Evolutionary conservation across 2,113 vertebrate genomes (phyloP), one percentile per base, ranked within the genome.

Genomic region (Glareola pratincola): DNA sequence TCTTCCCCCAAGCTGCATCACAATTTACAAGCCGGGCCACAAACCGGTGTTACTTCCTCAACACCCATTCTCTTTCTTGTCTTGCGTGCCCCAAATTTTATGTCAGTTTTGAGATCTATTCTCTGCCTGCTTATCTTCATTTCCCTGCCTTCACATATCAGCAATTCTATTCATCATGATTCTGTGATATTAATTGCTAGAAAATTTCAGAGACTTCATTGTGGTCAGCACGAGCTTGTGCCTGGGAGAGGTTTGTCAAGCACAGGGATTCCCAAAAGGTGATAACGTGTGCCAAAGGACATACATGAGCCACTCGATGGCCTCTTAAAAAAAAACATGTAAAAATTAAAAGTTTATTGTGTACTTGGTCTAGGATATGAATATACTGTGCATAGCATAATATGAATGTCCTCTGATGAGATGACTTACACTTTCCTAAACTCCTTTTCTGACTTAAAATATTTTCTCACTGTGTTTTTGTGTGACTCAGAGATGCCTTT

Each of bases 201-300:
- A n/a, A 43, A 83, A 50, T 50, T 67, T 87, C 43, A 73, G 39
- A 78, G 69, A 56, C 34, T 9, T 34, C n/a, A 37, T 17, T 89
- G 26, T 26, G 47, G 67, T 86, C 73, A 92, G 73, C 60, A 77
- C 13, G 37, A 36, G 11, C 6, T 63, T 47, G 45, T 78, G 47
- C 37, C 17, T 51, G 16, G 18, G 36, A 47, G 60, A 47, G 20
- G 32, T 87, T 54, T 89, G 34, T 75, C 53, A 64, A 37, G 59
- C 82, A 51, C 9, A 29, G 57, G 20, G 39, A 4, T 73, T 83
- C 60, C 45, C 41, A 66, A 71, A 88, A 82, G 13, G 10, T 56
- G 53, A 64, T 67, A 37, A 37, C 6, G 0, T 1, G 1, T 30
- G n/a, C 36, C 1, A 1, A 13, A 24, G 30, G 67, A 79, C 30